Base-by-base conservation (phyloP, 2,797 vertebrate genomes). In the Melanotaenia pygmaea region DNA sequence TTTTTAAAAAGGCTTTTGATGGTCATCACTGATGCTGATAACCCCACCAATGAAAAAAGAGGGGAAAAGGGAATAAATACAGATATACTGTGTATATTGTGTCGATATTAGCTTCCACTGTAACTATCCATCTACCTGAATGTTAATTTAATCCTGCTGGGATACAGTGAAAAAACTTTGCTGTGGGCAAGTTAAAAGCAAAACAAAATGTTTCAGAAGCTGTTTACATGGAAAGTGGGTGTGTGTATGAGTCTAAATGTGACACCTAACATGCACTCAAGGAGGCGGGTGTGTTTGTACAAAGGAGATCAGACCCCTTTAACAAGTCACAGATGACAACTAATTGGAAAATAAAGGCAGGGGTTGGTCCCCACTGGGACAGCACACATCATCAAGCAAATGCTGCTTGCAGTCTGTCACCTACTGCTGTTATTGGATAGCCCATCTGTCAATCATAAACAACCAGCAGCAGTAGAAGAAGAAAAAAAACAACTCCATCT, bases 311-410 rank as follows among this genome's bases (percentile, higher is more conserved):
- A 59, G 53, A 28, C 61, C 59, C 38, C 28, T 57, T 37, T 67
- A 68, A 81, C 28, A 20, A 77, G 59, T 10, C 64, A 53, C 67
- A 45, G 43, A 75, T 22, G 16, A 76, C 47, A 75, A 70, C 70
- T 82, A 85, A 91, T 73, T 72, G 78, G 37, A 90, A 87, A 80
- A 64, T 59, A 74, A 88, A 77, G 72, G 64, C 26, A 54, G 67
- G 53, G 72, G 50, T 85, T 61, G 59, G 40, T 69, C 32, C 74
- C 81, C 69, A 64, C 72, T 51, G 77, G 79, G 81, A 68, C 16
- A 5, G 45, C 68, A 47, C 45, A 67, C 58, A 72, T 64, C 64
- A 78, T 75, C 74, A 76, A 56, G 50, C 69, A 76, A 64, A 69
- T 74, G 70, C 32, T 67, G 69, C 66, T 69, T 64, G 71, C n/a